These are phyloP conservation scores for Spodoptera littoralis DNA, from an alignment of 2,888 invertebrate genomes.

Conservation along the genomic window DNA sequence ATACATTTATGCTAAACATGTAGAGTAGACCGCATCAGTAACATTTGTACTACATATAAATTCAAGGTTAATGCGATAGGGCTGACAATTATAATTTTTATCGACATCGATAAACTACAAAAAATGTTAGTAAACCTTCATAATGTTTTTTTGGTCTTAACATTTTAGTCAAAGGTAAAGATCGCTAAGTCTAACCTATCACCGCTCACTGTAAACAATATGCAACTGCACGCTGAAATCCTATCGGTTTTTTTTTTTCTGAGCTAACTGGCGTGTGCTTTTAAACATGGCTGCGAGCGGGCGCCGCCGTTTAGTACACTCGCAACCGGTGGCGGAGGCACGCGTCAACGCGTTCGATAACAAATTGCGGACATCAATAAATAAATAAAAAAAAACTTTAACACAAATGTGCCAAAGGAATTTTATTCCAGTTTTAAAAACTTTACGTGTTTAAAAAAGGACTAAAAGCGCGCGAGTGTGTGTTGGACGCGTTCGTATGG, in stretches of 20 bases:
- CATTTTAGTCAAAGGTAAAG: conserved; percentile 8
- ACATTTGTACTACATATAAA: background rate
- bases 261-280: conserved; percentile 75
- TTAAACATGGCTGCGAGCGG: conserved; percentile 80
- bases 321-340: conserved; percentile 77
- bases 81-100: conserved; percentile 1
- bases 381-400: conserved; percentile 52
- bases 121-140: background rate
- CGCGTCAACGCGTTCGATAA: conserved; percentile 70
- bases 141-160: conserved; percentile 2
- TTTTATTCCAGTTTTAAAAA: conserved; percentile 47
- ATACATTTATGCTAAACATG: too few species aligned
- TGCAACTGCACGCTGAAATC: conserved; percentile 69
- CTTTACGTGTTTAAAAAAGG: conserved; percentile 55
- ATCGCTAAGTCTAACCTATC: conserved; percentile 37
- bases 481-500: conserved; percentile 69
- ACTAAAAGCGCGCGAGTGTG: conserved; percentile 71
- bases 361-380: conserved; percentile 60
- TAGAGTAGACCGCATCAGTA: background rate
- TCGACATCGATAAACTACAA: background rate
- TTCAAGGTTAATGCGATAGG: conserved; percentile 18
- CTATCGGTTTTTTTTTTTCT: conserved; percentile 79
- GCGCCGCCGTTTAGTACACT: conserved; percentile 77
- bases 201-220: conserved; percentile 62
- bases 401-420: conserved; percentile 60